A percentile compares a stretch with the other conserved stretches of the same genome.
phyloP scores from a whole-genome alignment of 2,113 vertebrate species.

The Eidolon helvum region DNA sequence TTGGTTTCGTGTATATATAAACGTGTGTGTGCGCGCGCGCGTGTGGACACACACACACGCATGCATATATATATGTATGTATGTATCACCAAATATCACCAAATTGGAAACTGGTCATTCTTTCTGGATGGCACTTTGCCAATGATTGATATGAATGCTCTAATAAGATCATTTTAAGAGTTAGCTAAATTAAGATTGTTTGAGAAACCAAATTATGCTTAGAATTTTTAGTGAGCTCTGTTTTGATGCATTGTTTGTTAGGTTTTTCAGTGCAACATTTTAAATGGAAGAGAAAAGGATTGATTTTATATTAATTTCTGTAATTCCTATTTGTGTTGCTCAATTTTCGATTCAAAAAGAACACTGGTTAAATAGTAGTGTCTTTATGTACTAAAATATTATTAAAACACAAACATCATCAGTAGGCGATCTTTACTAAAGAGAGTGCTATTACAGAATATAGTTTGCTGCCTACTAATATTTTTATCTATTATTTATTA shows the following conservation, averaged over 20 bases:
- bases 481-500: background rate
- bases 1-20: background rate
- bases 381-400: background rate
- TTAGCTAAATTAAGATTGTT: background rate
- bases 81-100: too few species aligned
- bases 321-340: background rate
- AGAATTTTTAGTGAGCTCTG: background rate
- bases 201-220: background rate
- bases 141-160: background rate
- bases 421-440: background rate
- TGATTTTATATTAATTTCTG: background rate
- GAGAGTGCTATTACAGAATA: background rate
- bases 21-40: too few species aligned
- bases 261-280: background rate
- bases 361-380: background rate
- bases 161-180: background rate
- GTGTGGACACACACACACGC: too few species aligned
- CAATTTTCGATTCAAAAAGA: background rate
- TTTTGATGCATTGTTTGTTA: background rate
- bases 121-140: background rate
- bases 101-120: background rate
- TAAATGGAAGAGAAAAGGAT: background rate
- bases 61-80: too few species aligned
- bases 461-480: background rate
- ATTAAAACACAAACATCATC: background rate